phyloP scores from a whole-genome alignment of 2,113 vertebrate genomes.

The Melanostigma gelatinosum region DNA sequence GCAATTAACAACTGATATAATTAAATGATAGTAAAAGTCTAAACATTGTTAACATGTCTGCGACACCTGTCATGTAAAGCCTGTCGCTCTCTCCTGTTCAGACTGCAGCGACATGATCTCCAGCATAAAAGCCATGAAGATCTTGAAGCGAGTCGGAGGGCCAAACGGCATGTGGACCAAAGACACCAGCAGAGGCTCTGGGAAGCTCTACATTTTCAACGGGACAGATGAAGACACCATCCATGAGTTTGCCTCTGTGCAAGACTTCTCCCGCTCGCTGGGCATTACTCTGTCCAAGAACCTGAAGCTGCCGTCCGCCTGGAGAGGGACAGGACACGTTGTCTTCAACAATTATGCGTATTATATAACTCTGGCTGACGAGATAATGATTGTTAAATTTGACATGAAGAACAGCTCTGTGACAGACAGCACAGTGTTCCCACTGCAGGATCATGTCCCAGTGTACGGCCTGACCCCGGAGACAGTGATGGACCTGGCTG shows the following conservation, averaged over 20 bases:
- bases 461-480: slow-evolving; percentile 88
- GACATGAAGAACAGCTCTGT: slow-evolving; percentile 86
- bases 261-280: slow-evolving; percentile 89
- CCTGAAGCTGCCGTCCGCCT: slow-evolving; percentile 88
- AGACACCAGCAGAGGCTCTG: slow-evolving; percentile 81
- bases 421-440: slow-evolving; percentile 91
- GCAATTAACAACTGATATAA: neutral
- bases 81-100: slow-evolving; percentile 60
- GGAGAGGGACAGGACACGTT: slow-evolving; percentile 91
- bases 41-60: neutral
- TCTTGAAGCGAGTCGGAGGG: slow-evolving; percentile 90
- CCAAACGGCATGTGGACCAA: slow-evolving; percentile 92
- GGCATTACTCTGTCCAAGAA: slow-evolving; percentile 85
- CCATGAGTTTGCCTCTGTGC: slow-evolving; percentile 87
- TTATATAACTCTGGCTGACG: slow-evolving; percentile 83
- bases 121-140: slow-evolving; percentile 96
- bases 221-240: slow-evolving; percentile 87
- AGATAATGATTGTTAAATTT: slow-evolving; percentile 91
- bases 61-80: neutral
- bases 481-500: slow-evolving; percentile 91
- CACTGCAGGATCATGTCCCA: slow-evolving; percentile 87
- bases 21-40: neutral
- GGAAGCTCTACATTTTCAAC: slow-evolving; percentile 93
- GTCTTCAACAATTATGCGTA: slow-evolving; percentile 89
- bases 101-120: slow-evolving; percentile 95